Percentiles rank a stretch among this genome's conserved stretches.
Evolutionary conservation across 2,113 vertebrate species (phyloP).

Genomic region (Ifrita kowaldi): DNA sequence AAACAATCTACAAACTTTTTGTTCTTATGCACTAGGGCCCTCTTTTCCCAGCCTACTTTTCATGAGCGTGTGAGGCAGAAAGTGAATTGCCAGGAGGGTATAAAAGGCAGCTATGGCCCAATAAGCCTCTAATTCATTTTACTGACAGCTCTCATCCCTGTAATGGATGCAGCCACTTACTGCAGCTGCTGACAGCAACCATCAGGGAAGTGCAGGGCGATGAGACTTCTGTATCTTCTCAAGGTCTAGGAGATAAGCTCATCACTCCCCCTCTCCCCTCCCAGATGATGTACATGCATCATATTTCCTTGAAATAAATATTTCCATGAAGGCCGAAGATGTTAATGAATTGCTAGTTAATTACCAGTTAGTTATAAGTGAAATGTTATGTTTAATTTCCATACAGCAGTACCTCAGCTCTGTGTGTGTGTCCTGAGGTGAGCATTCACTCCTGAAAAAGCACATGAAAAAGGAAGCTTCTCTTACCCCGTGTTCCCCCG

Average conservation of each 20-base stretch:
- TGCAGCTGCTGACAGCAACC: slow-evolving; percentile 70
- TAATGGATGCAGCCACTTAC: slow-evolving; percentile 68
- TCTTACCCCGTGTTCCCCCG: neutral
- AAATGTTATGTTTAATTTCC: neutral
- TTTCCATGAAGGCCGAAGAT: neutral
- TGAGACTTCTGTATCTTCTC: slow-evolving; percentile 29
- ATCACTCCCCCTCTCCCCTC: neutral
- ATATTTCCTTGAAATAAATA: neutral
- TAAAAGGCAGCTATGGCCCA: slow-evolving; percentile 43
- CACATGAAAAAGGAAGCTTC: neutral
- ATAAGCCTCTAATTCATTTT: slow-evolving; percentile 65
- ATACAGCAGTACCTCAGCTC: neutral
- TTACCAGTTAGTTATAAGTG: neutral
- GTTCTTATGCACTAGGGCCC: neutral
- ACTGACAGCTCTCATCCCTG: slow-evolving; percentile 75
- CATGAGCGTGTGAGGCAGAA: neutral
- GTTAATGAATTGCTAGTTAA: neutral
- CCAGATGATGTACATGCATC: neutral
- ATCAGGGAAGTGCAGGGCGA: slow-evolving; percentile 22
- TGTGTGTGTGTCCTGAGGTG: neutral
- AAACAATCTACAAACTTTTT: neutral
- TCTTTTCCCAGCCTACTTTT: neutral
- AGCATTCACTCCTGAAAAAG: neutral
- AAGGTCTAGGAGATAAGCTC: slow-evolving; percentile 17
- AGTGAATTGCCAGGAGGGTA: slow-evolving; percentile 35